Evolutionary conservation across 2,113 vertebrate genomes (phyloP).

Genomic region (Calyptomena viridis): DNA sequence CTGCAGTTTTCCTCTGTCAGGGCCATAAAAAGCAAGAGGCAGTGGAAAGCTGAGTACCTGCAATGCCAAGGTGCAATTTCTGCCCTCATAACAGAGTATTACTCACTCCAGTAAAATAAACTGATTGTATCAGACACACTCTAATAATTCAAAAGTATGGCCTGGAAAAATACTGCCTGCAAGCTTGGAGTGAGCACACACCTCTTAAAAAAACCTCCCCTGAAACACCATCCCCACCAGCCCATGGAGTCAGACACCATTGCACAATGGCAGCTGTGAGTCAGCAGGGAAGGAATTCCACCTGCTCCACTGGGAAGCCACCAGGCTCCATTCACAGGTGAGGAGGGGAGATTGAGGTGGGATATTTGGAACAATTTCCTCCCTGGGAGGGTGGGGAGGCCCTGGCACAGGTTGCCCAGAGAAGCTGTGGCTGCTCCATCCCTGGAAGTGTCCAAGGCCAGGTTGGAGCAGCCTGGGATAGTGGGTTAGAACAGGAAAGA

Average conservation of each 20-base stretch:
- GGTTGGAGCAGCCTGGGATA: not conserved
- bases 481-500: not conserved
- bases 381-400: not conserved
- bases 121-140: not conserved
- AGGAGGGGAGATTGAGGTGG: not conserved
- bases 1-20: not conserved
- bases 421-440: not conserved
- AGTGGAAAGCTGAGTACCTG: not conserved
- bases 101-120: not conserved
- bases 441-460: not conserved
- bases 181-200: slow-evolving; percentile 9
- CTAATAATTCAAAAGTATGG: not conserved
- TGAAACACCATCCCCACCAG: not conserved
- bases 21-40: not conserved
- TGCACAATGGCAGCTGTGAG: not conserved
- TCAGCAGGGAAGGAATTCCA: not conserved
- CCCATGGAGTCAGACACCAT: not conserved
- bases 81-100: not conserved
- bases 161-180: slow-evolving; percentile 23
- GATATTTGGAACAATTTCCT: not conserved
- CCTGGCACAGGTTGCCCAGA: not conserved
- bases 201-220: slow-evolving; percentile 34
- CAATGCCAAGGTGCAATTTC: not conserved
- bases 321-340: not conserved
- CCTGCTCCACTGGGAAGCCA: not conserved